Evolutionary conservation across 1,140 invertebrate species (phyloP), one percentile per base, ranked within the genome.

Genomic region (Platorchestia sp.): DNA sequence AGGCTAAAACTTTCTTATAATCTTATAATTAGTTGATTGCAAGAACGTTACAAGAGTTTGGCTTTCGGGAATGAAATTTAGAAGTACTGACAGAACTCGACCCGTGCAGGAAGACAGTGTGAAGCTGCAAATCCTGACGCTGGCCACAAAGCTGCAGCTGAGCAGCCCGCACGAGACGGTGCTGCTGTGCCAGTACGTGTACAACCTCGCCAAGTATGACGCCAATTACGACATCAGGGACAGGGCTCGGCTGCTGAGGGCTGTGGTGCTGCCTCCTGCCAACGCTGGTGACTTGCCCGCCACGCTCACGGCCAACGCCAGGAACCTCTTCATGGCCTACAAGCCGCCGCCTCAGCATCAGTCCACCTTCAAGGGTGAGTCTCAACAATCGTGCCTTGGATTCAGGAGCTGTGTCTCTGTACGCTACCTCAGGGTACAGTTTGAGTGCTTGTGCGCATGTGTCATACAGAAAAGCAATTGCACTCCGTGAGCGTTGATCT

Each of bases 211-310:
- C 0, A 99, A 99, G 96, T 99, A 99, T 97, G 99, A 99, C 97
- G 98, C 98, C 95, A 99, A 99, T 97, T 99, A 99, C 97, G 99
- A 99, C 97, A 99, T 99, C 86, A 97, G 99, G 86, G 99, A 99
- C 97, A 97, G 99, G 0, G 98, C 99, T 3, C 97, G 99, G 43
- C 98, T 99, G 96, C 97, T 99, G 41, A 98, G 98, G 44, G 98
- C 98, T 51, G 98, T 99, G 96, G 98, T 99, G 6, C 98, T 98
- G 96, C 98, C 98, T 27, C 97, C 97, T 95, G 97, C 97, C 95
- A 97, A 97, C 95, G 96, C 97, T 41, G 97, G 96, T 97, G 91
- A 93, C 91, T 1, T 6, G 16, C 97, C 96, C 96, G 97, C 97
- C 44, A 97, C 98, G 95, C 97, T 99, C 7, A 97, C 98, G 0